Base-by-base conservation (phyloP, 1,140 invertebrate genomes). In the Oppia nitens region DNA sequence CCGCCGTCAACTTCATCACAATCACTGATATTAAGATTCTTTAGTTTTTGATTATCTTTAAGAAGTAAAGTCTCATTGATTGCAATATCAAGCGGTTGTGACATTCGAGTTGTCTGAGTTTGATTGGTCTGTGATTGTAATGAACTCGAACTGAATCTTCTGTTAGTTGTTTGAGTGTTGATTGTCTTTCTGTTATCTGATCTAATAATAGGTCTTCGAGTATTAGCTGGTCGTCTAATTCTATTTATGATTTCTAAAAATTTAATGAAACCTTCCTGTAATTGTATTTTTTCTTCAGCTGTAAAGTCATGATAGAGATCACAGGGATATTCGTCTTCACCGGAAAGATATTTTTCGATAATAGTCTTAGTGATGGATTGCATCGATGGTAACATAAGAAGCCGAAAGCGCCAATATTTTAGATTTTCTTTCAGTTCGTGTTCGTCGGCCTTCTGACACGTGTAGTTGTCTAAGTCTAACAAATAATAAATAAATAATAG, bases 401-500 rank as follows among this genome's bases (percentile, higher is more conserved):
- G 83, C 26, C 91, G 77, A 70, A 91, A 89, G 62, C 92, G 77
- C 93, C 92, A 97, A 71, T 86, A 97, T 75, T 97, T 97, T 1
- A 93, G 73, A 14, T 66, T 65, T 70, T 75, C 66, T 64, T 26
- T 81, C 75, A 72, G 87, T 47, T 57, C 49, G 55, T 62, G 64
- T 53, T 68, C 62, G 68, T 93, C 89, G 0, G 83, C 85, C 51
- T 86, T 75, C 1, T 87, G 89, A 69, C 89, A 94, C 59, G 96
- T 90, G 69, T 96, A 96, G 70, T 95, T 85, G 73, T 97, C 92
- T 71, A 96, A 78, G 72, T n/a, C n/a, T n/a, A n/a, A n/a, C n/a
- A n/a, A n/a, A n/a, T n/a, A n/a, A n/a, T n/a, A n/a, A n/a, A n/a
- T 51, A 47, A n/a, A n/a, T n/a, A n/a, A n/a, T n/a, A n/a, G n/a